Base-by-base conservation (phyloP, 2,113 vertebrate species). In the Chitala chitala region DNA sequence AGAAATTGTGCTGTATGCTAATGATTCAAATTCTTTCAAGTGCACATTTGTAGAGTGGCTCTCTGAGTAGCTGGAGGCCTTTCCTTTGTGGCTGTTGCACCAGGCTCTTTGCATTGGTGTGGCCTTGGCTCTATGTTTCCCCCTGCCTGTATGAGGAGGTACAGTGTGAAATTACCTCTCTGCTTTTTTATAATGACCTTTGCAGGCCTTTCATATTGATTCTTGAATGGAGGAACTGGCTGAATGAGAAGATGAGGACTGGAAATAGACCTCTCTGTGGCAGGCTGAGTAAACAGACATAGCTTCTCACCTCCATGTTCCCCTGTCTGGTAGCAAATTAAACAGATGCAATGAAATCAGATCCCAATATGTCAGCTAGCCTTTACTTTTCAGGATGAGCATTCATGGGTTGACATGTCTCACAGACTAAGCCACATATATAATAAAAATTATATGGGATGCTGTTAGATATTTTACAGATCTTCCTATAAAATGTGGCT, bases 21-120 rank as follows among this genome's bases (percentile, higher is more conserved):
- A 55, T 55, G 38, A 54, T 55, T 31, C 29, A 55, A 36, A 71
- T 71, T 55, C 29, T 55, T 71, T n/a, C 29, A 40, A 38, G 29
- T 38, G 33, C 31, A 55, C 66, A 50, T 48, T 55, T 40, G 20
- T 31, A 33, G 68, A 53, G 68, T 7, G 68, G 44, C 48, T 22
- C 10, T 6, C 12, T 9, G 20, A 5, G 26, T 9, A 3, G 40
- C 42, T 33, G 9, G n/a, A 48, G 65, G 33, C 50, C 31, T 38
- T 36, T 9, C 10, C 29, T 38, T 55, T 55, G 36, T 36, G 31
- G 3, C 53, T n/a, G 22, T 31, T n/a, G n/a, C n/a, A n/a, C n/a
- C n/a, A n/a, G n/a, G 22, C 10, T 46, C 26, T 51, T 40, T 46
- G 44, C 12, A 12, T 46, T 46, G 44, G 5, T 46, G 5, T 64